phyloP scores from a whole-genome alignment of 2,888 invertebrate genomes.

The Aphodius granarius region DNA sequence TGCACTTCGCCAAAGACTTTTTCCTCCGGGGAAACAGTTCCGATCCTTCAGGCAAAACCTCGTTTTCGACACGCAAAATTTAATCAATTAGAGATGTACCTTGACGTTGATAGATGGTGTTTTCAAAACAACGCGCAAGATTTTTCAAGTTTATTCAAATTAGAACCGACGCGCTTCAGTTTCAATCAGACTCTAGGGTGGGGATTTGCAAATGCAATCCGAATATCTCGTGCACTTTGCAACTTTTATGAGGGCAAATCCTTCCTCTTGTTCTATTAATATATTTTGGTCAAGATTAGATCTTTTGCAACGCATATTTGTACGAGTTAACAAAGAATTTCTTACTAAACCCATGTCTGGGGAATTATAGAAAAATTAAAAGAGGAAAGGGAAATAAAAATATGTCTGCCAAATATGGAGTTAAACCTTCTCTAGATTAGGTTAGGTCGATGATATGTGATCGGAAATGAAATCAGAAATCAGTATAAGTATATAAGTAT shows the following conservation, averaged over 20 bases:
- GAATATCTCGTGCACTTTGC: not conserved
- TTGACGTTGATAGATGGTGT: not conserved
- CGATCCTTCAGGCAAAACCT: not conserved
- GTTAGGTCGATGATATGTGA: no score
- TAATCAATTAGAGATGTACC: not conserved
- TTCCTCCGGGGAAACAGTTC: not conserved
- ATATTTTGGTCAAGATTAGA: no score
- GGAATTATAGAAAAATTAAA: no score
- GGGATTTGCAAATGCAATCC: not conserved
- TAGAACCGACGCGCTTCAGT: not conserved
- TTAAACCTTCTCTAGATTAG: no score
- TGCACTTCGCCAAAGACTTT: not conserved
- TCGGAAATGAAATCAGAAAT: no score
- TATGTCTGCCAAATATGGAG: no score
- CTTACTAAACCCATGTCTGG: no score
- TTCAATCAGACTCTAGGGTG: not conserved
- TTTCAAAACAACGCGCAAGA: not conserved
- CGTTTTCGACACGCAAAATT: not conserved
- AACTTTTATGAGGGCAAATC: not conserved
- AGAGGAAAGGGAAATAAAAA: no score
- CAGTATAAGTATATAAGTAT: no score
- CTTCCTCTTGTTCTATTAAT: no score
- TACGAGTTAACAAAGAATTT: no score
- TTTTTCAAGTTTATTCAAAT: not conserved
- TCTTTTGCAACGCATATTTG: no score